These are phyloP conservation scores for Mechanitis mazaeus DNA, from an alignment of 2,888 invertebrate genomes.

Conservation along the genomic window DNA sequence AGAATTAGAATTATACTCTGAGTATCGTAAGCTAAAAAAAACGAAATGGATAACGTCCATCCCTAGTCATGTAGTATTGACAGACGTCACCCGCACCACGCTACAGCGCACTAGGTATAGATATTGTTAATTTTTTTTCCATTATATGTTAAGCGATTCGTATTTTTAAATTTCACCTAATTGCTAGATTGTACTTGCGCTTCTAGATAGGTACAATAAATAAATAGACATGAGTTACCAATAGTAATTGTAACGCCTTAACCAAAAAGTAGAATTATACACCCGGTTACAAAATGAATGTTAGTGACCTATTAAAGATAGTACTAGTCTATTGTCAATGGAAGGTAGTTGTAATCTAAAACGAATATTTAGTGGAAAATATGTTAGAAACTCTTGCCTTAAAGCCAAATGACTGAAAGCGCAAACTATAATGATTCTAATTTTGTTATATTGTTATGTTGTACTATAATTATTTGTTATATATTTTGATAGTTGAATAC, in stretches of 20 bases:
- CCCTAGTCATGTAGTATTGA: too few relatives aligned
- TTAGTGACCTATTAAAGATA: conserved; percentile 2
- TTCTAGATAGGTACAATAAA: conserved; percentile 19
- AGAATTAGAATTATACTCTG: too few relatives aligned
- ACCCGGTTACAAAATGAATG: conserved; percentile 15
- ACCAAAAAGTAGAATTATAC: conserved; percentile 8
- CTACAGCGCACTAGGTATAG: too few relatives aligned
- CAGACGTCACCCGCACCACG: too few relatives aligned
- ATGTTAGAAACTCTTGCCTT: conserved; percentile 5
- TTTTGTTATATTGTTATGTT: conserved; percentile 2
- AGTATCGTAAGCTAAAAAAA: too few relatives aligned
- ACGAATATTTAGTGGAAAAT: background rate
- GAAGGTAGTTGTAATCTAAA: background rate
- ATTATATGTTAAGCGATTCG: too few relatives aligned
- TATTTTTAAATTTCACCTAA: conserved; percentile 5
- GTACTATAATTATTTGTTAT: background rate
- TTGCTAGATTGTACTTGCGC: conserved; percentile 12
- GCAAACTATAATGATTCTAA: background rate
- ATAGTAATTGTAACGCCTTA: too few relatives aligned
- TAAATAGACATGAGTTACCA: conserved; percentile 7
- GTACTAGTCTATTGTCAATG: background rate
- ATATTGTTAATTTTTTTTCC: too few relatives aligned
- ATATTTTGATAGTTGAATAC: background rate
- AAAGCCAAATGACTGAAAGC: conserved; percentile 3
- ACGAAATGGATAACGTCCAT: too few relatives aligned